Percentiles rank a stretch among this genome's conserved stretches.
phyloP scores from a whole-genome alignment of 2,888 invertebrate species.

The Nematopogon swammerdamellus region DNA sequence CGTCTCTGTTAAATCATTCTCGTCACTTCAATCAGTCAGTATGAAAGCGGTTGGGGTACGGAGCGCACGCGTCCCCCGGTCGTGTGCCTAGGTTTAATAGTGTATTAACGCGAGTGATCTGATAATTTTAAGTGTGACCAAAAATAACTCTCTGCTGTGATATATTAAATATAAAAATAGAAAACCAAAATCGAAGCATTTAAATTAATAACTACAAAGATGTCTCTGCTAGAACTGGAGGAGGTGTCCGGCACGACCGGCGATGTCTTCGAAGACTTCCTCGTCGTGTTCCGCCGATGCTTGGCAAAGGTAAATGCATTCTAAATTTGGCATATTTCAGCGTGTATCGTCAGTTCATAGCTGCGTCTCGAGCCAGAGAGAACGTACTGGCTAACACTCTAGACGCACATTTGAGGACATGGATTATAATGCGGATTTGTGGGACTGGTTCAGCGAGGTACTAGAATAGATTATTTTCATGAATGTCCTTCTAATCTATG shows the following conservation, averaged over 20 bases:
- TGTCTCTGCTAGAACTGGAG: slow-evolving; percentile 67
- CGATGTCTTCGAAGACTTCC: slow-evolving; percentile 72
- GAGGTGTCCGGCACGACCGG: slow-evolving; percentile 60
- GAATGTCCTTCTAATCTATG: too few species aligned
- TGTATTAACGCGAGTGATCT: slow-evolving; percentile 34
- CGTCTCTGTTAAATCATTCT: too few species aligned
- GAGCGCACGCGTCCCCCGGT: too few species aligned
- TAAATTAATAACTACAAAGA: slow-evolving; percentile 36
- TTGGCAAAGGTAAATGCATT: slow-evolving; percentile 64
- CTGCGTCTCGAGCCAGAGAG: background rate
- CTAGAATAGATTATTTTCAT: too few species aligned
- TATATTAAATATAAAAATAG: slow-evolving; percentile 16
- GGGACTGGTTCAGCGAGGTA: slow-evolving; percentile 35
- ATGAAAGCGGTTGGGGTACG: too few species aligned
- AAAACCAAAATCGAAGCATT: background rate
- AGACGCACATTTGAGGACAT: slow-evolving; percentile 10
- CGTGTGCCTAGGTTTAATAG: slow-evolving; percentile 14
- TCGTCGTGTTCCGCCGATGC: slow-evolving; percentile 65
- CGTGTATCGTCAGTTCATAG: slow-evolving; percentile 2
- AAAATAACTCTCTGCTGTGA: slow-evolving; percentile 41
- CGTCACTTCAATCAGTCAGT: too few species aligned
- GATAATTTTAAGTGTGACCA: slow-evolving; percentile 28
- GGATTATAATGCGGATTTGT: slow-evolving; percentile 28
- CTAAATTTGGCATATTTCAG: slow-evolving; percentile 31
- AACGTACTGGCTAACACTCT: too few species aligned